A percentile compares a stretch with the other conserved stretches of the same genome.
Conservation (phyloP, 2,888 invertebrate genomes). For the Ichneumoninae sp. region DNA sequence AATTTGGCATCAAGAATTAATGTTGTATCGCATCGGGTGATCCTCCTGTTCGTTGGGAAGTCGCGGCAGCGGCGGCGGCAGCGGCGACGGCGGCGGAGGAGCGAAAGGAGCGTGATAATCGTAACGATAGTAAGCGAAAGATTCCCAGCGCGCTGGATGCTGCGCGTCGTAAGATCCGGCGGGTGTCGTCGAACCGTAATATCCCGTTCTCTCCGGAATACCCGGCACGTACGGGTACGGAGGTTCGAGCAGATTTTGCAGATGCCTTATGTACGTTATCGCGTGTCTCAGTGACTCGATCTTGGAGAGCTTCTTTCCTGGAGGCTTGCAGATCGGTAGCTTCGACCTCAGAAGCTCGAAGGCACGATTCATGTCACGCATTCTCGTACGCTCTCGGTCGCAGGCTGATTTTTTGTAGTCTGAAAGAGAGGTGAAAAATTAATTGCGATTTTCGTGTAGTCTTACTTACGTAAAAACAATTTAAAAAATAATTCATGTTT, state of each 20-base stretch:
- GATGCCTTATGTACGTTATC: conserved; percentile 91
- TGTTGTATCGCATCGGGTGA: conserved; percentile 70
- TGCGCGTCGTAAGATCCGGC: conserved; percentile 75
- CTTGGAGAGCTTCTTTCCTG: conserved; percentile 94
- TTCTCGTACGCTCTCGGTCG: conserved; percentile 92
- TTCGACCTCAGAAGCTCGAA: conserved; percentile 91
- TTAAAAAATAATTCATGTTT: neutral
- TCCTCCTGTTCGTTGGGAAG: conserved; percentile 71
- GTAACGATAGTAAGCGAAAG: conserved; percentile 81
- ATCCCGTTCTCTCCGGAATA: conserved; percentile 74
- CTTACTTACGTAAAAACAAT: neutral
- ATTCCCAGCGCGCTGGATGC: conserved; percentile 80
- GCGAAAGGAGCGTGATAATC: conserved; percentile 80
- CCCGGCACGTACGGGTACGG: conserved; percentile 76
- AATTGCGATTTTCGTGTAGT: neutral
- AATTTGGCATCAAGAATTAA: conserved; percentile 66
- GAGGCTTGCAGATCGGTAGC: conserved; percentile 91
- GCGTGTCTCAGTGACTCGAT: conserved; percentile 93
- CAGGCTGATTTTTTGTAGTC: conserved; percentile 94
- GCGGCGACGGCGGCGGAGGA: conserved; percentile 72
- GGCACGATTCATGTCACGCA: conserved; percentile 94
- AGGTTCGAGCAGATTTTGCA: conserved; percentile 87
- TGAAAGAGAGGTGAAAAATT: conserved; percentile 78
- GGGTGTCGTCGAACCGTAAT: conserved; percentile 70
- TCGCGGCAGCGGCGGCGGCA: conserved; percentile 71